A percentile compares a stretch with the other conserved stretches of the same genome.
These are phyloP conservation scores for Oreohelix idahoensis DNA, from an alignment of 1,140 invertebrate species.

Conservation along the genomic window DNA sequence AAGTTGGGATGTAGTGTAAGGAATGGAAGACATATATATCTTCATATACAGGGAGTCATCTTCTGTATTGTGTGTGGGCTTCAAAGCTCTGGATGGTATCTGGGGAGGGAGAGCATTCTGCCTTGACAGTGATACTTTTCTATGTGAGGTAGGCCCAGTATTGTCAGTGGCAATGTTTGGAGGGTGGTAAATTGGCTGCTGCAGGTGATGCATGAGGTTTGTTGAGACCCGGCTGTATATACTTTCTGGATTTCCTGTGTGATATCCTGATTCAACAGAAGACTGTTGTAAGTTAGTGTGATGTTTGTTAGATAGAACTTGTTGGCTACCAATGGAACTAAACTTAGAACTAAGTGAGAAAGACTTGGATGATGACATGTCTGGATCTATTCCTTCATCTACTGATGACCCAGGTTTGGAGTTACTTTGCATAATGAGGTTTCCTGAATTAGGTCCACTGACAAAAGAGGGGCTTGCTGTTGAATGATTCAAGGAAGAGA, in stretches of 20 bases:
- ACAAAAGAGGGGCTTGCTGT: not conserved
- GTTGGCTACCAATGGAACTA: not conserved
- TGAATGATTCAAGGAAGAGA: not conserved
- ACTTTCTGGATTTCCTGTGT: constrained; percentile 5
- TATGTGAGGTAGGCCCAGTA: too few relatives aligned
- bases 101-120: not conserved
- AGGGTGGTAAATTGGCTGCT: constrained; percentile 11
- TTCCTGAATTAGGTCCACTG: not conserved
- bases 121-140: not conserved
- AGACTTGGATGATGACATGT: not conserved
- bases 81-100: constrained; percentile 22
- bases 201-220: not conserved
- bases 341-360: constrained; percentile 1
- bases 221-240: not conserved
- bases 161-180: constrained; percentile 17
- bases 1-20: not conserved
- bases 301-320: not conserved
- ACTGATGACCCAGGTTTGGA: not conserved
- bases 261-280: constrained; percentile 19
- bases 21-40: not conserved
- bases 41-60: not conserved
- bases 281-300: not conserved
- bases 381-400: constrained; percentile 23
- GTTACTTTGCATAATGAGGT: not conserved
- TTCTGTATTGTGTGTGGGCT: constrained; percentile 4